Percentiles rank a stretch among this genome's conserved stretches.
phyloP scores from a whole-genome alignment of 2,888 invertebrate genomes.

The Physocephala rufipes region DNA sequence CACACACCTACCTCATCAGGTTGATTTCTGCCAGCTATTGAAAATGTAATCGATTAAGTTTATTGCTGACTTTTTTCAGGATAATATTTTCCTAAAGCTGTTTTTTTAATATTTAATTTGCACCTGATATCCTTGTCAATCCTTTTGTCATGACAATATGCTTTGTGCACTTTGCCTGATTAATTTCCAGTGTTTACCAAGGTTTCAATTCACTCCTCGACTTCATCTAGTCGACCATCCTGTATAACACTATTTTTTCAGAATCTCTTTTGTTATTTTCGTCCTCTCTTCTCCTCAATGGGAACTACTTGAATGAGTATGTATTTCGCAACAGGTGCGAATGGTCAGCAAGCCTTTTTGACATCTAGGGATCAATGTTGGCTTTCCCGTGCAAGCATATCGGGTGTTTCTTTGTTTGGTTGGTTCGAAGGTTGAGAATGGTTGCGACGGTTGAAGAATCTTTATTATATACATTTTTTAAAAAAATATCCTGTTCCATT shows the following conservation, averaged over 20 bases:
- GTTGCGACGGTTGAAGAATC: not conserved
- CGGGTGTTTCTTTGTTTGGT: not conserved
- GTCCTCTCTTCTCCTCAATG: not conserved
- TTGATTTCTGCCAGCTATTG: slow-evolving; percentile 37
- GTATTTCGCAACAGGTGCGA: slow-evolving; percentile 15
- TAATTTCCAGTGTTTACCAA: slow-evolving; percentile 48
- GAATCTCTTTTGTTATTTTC: not conserved
- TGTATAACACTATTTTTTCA: not conserved
- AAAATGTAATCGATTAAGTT: slow-evolving; percentile 44
- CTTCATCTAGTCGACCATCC: not conserved
- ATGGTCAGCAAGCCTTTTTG: slow-evolving; percentile 13
- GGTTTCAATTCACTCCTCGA: slow-evolving; percentile 22
- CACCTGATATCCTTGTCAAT: slow-evolving; percentile 23
- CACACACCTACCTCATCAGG: slow-evolving; percentile 7
- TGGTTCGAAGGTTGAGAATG: too few relatives aligned
- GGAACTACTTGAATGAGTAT: not conserved
- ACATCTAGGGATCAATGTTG: slow-evolving; percentile 18
- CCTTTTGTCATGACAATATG: slow-evolving; percentile 26
- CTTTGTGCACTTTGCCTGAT: slow-evolving; percentile 48
- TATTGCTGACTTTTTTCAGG: slow-evolving; percentile 42
- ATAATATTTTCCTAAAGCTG: slow-evolving; percentile 23
- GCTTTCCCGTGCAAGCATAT: not conserved
- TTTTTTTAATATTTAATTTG: slow-evolving; percentile 4
- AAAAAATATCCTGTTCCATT: too few relatives aligned
- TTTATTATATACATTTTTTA: not conserved